Evolutionary conservation across 2,113 vertebrate species (phyloP), one percentile per base, ranked within the genome.

Genomic region (Nannospalax galili): DNA sequence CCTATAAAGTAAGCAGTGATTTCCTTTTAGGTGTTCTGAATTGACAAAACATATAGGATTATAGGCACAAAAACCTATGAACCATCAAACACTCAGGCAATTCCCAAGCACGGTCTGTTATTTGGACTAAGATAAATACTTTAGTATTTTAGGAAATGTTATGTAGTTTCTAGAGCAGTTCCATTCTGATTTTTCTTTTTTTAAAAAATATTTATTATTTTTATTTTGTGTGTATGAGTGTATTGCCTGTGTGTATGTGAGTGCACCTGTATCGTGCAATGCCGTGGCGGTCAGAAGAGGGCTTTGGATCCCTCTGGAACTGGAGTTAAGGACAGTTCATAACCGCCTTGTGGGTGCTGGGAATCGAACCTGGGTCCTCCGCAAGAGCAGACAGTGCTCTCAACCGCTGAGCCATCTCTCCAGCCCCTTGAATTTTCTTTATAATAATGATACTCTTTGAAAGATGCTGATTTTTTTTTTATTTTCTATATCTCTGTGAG

Each of bases 1-100:
- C 99, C 99, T 99, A 93, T 14, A 79, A 88, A 52, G 72, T 1
- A 94, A 92, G 45, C 81, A 94, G 20, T 87, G 14, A 2, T 65
- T 91, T 42, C 37, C 91, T 67, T 90, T 26, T 96, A 87, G 77
- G 75, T 52, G 4, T 91, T 74, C 12, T 60, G 62, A 84, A 60
- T 22, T 30, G 32, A 80, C 17, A 87, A 14, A 14, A 24, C 52
- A 15, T 80, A 62, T 32, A 17, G 58, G 60, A n/a, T 58, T 42
- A 32, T 20, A 56, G 16, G 20, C 10, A 73, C 62, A 42, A 74
- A 90, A 45, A 10, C 56, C 32, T 40, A 37, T 60, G 30, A 89
- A 40, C 7, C 5, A 3, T 14, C 19, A 77, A 75, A 64, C 16
- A 62, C 48, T 72, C 1, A 65, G 40, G 16, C 78, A 30, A 69